Conservation (phyloP, 2,797 vertebrate genomes). For the Hippoglossus hippoglossus region DNA sequence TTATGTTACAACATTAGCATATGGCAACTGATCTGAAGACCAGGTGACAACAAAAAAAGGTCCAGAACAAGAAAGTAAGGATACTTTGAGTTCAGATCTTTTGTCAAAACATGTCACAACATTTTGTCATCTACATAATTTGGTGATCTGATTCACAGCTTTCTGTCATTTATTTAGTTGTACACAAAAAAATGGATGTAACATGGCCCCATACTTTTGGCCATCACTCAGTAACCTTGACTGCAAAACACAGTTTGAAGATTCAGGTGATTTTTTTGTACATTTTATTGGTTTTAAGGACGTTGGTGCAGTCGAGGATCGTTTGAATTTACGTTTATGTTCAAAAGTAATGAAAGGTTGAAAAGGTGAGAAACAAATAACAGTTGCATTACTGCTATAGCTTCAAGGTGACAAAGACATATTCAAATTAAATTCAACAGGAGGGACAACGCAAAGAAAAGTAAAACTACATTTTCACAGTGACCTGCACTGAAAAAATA, state of each 20-base stretch:
- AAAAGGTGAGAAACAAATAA: background rate
- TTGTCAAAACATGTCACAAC: background rate
- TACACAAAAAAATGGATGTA: no score
- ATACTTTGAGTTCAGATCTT: background rate
- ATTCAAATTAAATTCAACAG: background rate
- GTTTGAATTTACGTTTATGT: background rate
- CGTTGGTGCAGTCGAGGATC: background rate
- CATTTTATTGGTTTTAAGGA: background rate
- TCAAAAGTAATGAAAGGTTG: background rate
- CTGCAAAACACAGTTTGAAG: background rate
- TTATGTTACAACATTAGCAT: no score
- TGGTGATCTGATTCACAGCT: no score
- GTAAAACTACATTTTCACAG: constrained; percentile 1
- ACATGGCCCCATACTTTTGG: background rate
- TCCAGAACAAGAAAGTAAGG: background rate
- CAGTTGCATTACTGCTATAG: background rate
- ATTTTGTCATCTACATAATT: no score
- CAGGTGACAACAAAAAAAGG: no score
- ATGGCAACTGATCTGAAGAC: no score
- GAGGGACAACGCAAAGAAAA: background rate
- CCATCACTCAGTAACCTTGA: background rate
- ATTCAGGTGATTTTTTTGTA: background rate
- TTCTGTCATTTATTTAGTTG: no score
- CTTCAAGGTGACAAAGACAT: constrained; percentile 3
- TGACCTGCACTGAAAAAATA: constrained; percentile 20